Conservation (phyloP, 2,113 vertebrate species). For the Trochalopteron elliotii region DNA sequence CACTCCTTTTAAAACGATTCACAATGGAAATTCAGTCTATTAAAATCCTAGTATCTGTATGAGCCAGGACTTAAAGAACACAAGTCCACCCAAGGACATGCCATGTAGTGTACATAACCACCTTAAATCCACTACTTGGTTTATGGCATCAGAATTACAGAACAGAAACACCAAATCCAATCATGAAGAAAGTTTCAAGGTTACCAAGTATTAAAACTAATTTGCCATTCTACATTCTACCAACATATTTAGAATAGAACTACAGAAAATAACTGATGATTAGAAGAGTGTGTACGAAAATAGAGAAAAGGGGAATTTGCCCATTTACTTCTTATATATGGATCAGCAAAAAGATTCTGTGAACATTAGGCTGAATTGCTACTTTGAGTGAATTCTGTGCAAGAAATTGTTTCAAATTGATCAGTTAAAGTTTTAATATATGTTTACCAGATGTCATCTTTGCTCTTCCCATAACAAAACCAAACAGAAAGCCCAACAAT, state of each 20-base stretch:
- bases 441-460: neutral
- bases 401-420: neutral
- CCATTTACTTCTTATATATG: neutral
- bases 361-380: neutral
- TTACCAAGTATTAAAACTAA: neutral
- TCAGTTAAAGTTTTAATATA: neutral
- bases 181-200: neutral
- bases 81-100: neutral
- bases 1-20: fast-evolving
- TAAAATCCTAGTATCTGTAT: neutral
- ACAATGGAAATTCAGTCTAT: neutral
- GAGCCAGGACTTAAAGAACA: neutral
- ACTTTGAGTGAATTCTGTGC: neutral
- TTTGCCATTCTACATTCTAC: neutral
- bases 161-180: neutral
- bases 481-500: neutral
- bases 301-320: neutral
- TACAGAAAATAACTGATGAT: neutral
- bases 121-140: neutral
- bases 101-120: neutral
- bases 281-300: neutral
- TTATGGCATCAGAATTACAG: neutral
- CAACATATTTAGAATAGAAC: neutral
- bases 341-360: neutral
- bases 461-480: neutral